phyloP scores from a whole-genome alignment of 2,888 invertebrate genomes.

The Gasteruption jaculator region DNA sequence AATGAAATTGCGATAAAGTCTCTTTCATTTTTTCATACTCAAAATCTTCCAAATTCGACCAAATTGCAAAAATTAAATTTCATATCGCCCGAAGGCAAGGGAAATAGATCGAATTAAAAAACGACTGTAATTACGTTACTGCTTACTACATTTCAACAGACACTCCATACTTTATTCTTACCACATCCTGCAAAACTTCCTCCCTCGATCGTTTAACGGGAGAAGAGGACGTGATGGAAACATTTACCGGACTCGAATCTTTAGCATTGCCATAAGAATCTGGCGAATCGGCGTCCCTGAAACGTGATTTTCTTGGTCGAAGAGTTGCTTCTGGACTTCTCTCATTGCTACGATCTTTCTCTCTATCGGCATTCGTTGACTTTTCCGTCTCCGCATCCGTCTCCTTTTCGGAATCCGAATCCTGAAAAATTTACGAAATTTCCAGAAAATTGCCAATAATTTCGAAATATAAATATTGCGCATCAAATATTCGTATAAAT shows the following conservation, averaged over 20 bases:
- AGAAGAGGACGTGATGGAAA: constrained; percentile 27
- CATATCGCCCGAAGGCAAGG: too few relatives aligned
- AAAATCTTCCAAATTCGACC: too few relatives aligned
- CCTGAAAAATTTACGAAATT: constrained; percentile 32
- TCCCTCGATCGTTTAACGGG: constrained; percentile 56
- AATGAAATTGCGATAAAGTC: too few relatives aligned
- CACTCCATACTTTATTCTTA: too few relatives aligned
- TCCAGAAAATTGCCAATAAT: too few relatives aligned
- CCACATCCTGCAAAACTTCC: constrained; percentile 67
- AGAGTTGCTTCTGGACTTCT: constrained; percentile 42
- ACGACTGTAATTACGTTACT: too few relatives aligned
- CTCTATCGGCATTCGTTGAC: constrained; percentile 30
- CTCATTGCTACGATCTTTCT: constrained; percentile 33
- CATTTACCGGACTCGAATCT: constrained; percentile 36
- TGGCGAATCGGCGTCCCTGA: constrained; percentile 48
- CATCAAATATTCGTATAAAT: too few relatives aligned
- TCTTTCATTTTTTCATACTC: too few relatives aligned
- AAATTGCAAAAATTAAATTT: too few relatives aligned
- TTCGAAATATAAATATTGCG: not conserved
- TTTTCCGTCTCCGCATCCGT: constrained; percentile 38
- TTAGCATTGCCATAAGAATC: constrained; percentile 31
- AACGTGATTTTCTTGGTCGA: constrained; percentile 47
- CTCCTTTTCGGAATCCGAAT: constrained; percentile 52
- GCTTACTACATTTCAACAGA: too few relatives aligned
- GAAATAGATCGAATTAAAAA: too few relatives aligned